Base-by-base conservation (phyloP, 2,888 invertebrate genomes). In the Colletes collaris region DNA sequence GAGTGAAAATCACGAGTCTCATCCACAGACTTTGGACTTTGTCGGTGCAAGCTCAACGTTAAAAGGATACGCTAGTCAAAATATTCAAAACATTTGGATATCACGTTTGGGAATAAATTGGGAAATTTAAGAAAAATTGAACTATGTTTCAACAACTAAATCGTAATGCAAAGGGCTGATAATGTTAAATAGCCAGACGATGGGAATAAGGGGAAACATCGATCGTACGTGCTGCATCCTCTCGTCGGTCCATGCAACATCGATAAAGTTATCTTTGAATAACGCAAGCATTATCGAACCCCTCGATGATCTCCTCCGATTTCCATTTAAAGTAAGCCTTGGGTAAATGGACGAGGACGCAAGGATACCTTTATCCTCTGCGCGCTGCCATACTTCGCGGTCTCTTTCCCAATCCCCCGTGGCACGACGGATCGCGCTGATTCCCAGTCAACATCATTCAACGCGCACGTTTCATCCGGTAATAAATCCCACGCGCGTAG, bases 271-370 rank as follows among this genome's bases (percentile, higher is more conserved):
- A 62, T 27, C 49, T 27, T 13, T 46, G 50, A 49, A 49, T 63
- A 63, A 63, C 13, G 63, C 63, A n/a, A 35, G 62, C 58, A 56
- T 63, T 46, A 63, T 58, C 71, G 40, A 35, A 13, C 13, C 56
- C 63, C 27, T 56, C 74, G 63, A 72, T 73, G 65, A 76, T 65
- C 19, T 53, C 10, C 10, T 53, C 76, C 73, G 53, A 76, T 76
- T 74, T 73, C 74, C 76, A 76, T 73, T 66, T 76, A 76, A 76
- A 76, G 76, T 76, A 76, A 76, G 60, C 60, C 53, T 44, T 65
- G 60, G 60, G 68, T 65, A 65, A 77, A 78, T 69, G 60, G 13
- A 49, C 40, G 27, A 8, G 63, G 53, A 44, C 8, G 52, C 53
- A 52, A 49, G 4, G n/a, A 70, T 16, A 11, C 44, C 44, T 16